Conservation (phyloP, 37 sponge, comb jelly and placozoan genomes). For the Chondrosia reniformis region DNA sequence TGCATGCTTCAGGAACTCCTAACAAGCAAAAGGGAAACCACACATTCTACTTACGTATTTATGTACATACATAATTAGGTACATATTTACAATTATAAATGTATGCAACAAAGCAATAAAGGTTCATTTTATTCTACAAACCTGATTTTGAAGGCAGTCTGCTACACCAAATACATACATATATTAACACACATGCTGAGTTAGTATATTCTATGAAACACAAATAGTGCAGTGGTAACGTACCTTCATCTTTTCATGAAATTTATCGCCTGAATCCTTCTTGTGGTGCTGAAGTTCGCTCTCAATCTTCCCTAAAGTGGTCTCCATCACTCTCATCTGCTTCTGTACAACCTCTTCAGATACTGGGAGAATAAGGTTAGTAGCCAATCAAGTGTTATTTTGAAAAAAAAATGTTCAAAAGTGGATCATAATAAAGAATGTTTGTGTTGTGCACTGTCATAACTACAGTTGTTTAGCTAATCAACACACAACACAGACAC, state of each 20-base stretch:
- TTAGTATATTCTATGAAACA: background rate
- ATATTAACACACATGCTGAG: background rate
- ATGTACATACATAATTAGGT: conserved; percentile 16
- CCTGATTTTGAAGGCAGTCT: background rate
- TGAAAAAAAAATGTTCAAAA: background rate
- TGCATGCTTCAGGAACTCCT: conserved; percentile 57
- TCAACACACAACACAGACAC: no score
- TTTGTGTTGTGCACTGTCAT: no score
- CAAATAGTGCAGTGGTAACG: background rate
- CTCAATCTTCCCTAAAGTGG: conserved; percentile 44
- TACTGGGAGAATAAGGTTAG: conserved; percentile 18
- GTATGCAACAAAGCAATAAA: background rate
- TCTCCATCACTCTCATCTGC: conserved; percentile 60
- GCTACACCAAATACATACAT: background rate
- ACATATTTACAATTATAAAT: conserved; percentile 9
- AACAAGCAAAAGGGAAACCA: background rate
- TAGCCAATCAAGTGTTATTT: background rate
- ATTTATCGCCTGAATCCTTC: conserved; percentile 61
- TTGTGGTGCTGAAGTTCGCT: conserved; percentile 52
- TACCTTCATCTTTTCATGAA: conserved; percentile 49
- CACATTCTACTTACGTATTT: conserved; percentile 3
- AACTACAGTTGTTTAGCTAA: no score
- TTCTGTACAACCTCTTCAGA: conserved; percentile 62
- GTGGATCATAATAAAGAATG: background rate
- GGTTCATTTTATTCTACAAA: background rate